phyloP scores from a whole-genome alignment of 1,140 invertebrate species.

The Meloidogyne hapla region DNA sequence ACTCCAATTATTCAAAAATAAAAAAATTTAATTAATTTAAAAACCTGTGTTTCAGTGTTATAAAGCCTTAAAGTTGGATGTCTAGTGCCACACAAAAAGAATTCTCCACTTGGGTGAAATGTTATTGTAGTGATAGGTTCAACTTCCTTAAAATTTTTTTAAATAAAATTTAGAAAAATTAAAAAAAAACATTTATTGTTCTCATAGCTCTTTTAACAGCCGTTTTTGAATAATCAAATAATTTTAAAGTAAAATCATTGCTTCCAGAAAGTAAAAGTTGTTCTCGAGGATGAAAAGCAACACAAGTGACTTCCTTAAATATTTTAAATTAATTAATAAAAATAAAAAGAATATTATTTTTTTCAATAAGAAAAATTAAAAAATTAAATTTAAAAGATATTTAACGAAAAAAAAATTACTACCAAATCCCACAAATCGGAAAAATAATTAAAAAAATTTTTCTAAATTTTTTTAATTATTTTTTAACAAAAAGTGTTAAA shows the following conservation, averaged over 20 bases:
- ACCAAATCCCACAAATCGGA: no score
- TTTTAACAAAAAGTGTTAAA: no score
- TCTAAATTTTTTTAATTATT: no score
- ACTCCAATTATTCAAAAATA: no score
- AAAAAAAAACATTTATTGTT: slow-evolving; percentile 51
- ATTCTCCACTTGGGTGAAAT: slow-evolving; percentile 93
- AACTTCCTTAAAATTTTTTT: slow-evolving; percentile 73
- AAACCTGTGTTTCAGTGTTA: slow-evolving; percentile 78
- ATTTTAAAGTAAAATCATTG: slow-evolving; percentile 85
- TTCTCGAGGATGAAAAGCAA: slow-evolving; percentile 87
- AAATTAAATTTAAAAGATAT: no score
- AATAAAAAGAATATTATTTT: no score
- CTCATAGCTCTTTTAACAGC: slow-evolving; percentile 96
- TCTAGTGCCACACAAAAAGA: slow-evolving; percentile 84
- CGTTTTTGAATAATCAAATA: slow-evolving; percentile 96
- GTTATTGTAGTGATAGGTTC: slow-evolving; percentile 82
- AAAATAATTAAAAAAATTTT: no score
- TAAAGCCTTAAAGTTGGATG: slow-evolving; percentile 87
- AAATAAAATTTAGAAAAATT: not conserved
- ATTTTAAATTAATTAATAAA: no score
- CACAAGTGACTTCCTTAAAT: slow-evolving; percentile 81
- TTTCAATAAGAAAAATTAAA: no score
- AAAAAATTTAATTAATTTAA: no score
- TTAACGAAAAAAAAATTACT: no score
- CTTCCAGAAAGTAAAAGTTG: slow-evolving; percentile 90